These are phyloP conservation scores for Vicugna pacos DNA, from an alignment of 2,113 vertebrate species.

Conservation along the genomic window DNA sequence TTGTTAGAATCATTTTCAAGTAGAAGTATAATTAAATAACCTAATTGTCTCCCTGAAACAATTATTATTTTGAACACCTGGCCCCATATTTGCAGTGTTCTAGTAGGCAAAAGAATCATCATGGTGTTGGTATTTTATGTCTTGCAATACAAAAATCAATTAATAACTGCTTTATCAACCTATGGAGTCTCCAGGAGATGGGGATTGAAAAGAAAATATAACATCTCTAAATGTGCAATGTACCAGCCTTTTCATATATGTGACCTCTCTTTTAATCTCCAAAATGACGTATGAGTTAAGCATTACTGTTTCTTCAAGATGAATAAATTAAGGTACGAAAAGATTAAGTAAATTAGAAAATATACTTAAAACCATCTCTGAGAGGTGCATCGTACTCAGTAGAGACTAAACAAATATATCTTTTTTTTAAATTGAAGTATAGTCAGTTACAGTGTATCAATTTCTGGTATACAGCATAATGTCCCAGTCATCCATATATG, in stretches of 20 bases:
- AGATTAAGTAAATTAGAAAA: slow-evolving; percentile 9
- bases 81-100: background rate
- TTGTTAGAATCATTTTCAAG: background rate
- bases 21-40: background rate
- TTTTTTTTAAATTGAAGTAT: too few species aligned
- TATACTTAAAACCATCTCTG: background rate
- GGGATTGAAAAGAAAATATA: background rate
- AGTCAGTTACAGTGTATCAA: too few species aligned
- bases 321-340: background rate
- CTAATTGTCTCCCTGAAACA: background rate
- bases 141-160: background rate
- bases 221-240: background rate
- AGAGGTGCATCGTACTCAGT: background rate
- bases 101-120: background rate
- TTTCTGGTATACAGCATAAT: too few species aligned
- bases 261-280: background rate
- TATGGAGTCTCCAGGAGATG: background rate
- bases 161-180: background rate
- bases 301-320: slow-evolving; percentile 19
- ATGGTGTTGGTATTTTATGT: background rate
- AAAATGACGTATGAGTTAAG: background rate
- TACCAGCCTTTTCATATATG: background rate
- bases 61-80: background rate
- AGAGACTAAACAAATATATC: background rate
- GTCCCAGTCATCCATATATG: too few species aligned